Conservation (phyloP, 2,797 vertebrate genomes). For the Centroberyx gerrardi region DNA sequence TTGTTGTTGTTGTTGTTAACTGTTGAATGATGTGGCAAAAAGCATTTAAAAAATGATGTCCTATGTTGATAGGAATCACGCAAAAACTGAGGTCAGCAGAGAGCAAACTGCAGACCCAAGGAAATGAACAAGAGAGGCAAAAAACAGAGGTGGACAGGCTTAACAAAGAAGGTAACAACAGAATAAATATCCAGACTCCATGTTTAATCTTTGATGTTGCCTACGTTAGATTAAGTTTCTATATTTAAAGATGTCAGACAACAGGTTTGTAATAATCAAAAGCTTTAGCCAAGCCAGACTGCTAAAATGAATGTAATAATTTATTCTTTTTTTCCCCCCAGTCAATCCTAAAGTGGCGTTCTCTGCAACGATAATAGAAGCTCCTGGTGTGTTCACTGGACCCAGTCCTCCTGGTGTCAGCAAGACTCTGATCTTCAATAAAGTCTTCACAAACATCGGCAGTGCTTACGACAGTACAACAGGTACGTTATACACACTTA, state of each 20-base stretch:
- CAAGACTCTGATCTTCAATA: slow-evolving; percentile 23
- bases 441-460: slow-evolving; percentile 35
- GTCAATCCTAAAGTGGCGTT: slow-evolving; percentile 34
- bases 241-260: too few species aligned
- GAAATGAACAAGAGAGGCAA: neutral
- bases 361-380: neutral
- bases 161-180: neutral
- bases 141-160: neutral
- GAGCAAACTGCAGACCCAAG: neutral
- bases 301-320: too few species aligned
- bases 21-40: neutral
- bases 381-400: too few species aligned
- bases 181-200: too few species aligned
- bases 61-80: neutral
- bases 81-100: neutral
- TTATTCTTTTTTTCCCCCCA: slow-evolving; percentile 8
- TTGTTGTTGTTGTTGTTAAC: too few species aligned
- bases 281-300: too few species aligned
- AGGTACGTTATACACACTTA: slow-evolving; percentile 16
- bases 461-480: slow-evolving; percentile 17
- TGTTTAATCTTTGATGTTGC: neutral
- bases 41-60: neutral
- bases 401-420: too few species aligned
- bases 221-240: too few species aligned
- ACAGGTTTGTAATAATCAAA: too few species aligned